Conservation (phyloP, 1,140 invertebrate genomes). For the Papilio helenus region DNA sequence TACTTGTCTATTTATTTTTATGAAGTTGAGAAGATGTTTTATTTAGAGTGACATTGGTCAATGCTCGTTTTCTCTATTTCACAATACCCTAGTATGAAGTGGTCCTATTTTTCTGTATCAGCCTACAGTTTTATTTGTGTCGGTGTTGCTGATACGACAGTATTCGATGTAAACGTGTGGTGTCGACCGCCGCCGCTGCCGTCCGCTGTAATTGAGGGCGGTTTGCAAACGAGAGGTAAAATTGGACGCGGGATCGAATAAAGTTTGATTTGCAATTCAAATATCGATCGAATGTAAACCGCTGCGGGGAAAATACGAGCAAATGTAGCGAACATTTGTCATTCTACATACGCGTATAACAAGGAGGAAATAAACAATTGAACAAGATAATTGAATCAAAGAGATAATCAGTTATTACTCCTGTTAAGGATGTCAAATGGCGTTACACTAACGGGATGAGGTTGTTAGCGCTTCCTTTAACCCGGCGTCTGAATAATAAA, state of each 20-base stretch:
- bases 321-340: background rate
- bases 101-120: background rate
- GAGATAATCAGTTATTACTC: background rate
- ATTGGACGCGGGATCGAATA: conserved; percentile 17
- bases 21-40: too few species aligned
- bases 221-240: conserved; percentile 23
- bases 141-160: background rate
- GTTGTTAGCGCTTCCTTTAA: background rate
- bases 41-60: background rate
- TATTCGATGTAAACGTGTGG: background rate
- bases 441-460: background rate
- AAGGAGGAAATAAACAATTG: background rate
- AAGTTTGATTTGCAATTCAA: conserved; percentile 28
- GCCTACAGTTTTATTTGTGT: background rate
- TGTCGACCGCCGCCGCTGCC: background rate
- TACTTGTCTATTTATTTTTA: too few species aligned
- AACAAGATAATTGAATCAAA: background rate
- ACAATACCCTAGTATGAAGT: background rate
- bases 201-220: background rate
- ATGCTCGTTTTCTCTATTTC: background rate
- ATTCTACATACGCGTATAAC: background rate
- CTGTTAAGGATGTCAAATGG: background rate
- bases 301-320: background rate
- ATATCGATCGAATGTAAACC: conserved; percentile 15
- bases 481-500: background rate